Percentiles rank a stretch among this genome's conserved stretches.
Conservation (phyloP, 2,888 invertebrate species). For the Pollenia labialis region DNA sequence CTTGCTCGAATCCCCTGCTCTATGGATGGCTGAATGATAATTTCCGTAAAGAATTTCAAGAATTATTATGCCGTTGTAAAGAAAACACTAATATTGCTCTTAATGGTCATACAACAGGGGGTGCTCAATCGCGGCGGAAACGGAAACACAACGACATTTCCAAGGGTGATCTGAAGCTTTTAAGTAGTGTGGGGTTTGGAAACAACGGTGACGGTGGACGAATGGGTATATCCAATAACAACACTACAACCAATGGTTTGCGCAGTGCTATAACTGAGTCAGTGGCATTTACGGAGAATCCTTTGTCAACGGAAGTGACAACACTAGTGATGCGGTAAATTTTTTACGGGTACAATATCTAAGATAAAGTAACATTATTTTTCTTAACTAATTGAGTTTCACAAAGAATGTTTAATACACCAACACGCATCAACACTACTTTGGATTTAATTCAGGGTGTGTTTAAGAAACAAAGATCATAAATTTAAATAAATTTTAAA, state of each 20-base stretch:
- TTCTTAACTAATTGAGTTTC: background rate
- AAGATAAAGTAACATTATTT: background rate
- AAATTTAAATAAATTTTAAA: background rate
- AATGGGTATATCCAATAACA: conserved; percentile 75
- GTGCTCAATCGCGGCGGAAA: conserved; percentile 80
- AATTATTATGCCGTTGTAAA: conserved; percentile 87
- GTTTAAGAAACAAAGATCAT: background rate
- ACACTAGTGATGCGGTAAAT: conserved; percentile 82
- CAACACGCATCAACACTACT: background rate
- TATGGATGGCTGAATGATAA: conserved; percentile 98
- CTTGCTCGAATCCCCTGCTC: conserved; percentile 95
- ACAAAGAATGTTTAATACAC: background rate
- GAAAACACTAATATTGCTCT: conserved; percentile 83
- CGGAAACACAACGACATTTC: conserved; percentile 80
- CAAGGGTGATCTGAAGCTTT: conserved; percentile 81
- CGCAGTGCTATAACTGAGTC: conserved; percentile 81
- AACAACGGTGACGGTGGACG: conserved; percentile 66
- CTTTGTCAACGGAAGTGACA: conserved; percentile 81
- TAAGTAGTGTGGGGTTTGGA: conserved; percentile 76
- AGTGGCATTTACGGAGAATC: conserved; percentile 82
- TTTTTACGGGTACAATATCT: conserved; percentile 1
- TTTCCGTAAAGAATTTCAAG: conserved; percentile 94
- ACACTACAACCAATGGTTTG: conserved; percentile 74
- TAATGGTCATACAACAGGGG: conserved; percentile 83
- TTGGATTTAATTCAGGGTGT: conserved; percentile 16